phyloP scores from a whole-genome alignment of 1,140 invertebrate species.

The Drosophila bipectinata region DNA sequence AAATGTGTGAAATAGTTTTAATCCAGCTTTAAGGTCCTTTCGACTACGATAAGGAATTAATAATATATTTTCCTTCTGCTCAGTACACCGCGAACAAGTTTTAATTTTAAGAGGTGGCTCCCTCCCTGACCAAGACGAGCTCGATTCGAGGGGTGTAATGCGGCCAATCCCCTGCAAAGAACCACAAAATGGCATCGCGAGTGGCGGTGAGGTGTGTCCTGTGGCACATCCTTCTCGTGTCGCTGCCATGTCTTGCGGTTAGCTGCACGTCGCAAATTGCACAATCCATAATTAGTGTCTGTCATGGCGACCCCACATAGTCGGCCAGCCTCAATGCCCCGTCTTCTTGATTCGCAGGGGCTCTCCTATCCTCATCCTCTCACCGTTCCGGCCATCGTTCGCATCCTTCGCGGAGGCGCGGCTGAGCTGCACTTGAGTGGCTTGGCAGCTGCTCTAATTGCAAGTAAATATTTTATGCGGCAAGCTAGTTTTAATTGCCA shows the following conservation, averaged over 20 bases:
- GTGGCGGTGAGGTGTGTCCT: constrained; percentile 61
- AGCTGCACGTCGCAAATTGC: constrained; percentile 75
- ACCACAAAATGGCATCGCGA: constrained; percentile 68
- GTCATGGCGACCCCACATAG: constrained; percentile 56
- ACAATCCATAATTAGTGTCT: constrained; percentile 81
- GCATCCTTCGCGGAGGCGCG: constrained; percentile 37
- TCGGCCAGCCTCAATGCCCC: constrained; percentile 9
- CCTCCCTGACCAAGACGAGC: constrained; percentile 10
- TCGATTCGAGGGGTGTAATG: constrained; percentile 4
- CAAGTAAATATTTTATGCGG: constrained; percentile 80
- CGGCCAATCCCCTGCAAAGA: constrained; percentile 21
- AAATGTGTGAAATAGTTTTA: no score
- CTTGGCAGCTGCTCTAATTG: constrained; percentile 70
- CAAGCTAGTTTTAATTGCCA: constrained; percentile 77
- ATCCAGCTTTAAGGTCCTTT: not conserved
- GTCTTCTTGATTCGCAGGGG: not conserved
- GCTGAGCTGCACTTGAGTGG: constrained; percentile 72
- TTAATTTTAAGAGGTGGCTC: constrained; percentile 22
- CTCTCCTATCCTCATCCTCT: not conserved
- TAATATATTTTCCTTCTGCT: not conserved
- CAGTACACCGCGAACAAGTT: constrained; percentile 31
- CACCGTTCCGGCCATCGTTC: not conserved
- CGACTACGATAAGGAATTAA: not conserved
- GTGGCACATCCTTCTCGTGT: constrained; percentile 48
- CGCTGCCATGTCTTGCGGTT: constrained; percentile 63